Evolutionary conservation across 2,888 invertebrate genomes (phyloP).

Genomic region (Noctua pronuba): DNA sequence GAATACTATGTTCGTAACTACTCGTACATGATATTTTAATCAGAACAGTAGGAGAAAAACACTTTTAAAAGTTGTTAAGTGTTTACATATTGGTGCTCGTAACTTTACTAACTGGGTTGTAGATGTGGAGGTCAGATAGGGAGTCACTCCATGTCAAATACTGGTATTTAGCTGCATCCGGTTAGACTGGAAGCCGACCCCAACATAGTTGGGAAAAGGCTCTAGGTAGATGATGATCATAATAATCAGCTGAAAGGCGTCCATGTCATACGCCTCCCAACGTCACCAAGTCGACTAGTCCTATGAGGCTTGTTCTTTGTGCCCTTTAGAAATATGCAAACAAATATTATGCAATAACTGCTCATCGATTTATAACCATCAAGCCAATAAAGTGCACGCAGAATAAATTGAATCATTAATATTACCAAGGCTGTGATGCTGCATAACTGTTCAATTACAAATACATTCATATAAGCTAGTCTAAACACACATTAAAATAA

Average conservation of each 20-base stretch:
- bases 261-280: not conserved
- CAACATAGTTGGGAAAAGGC: not conserved
- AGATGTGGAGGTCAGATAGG: not conserved
- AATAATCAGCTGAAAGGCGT: not conserved
- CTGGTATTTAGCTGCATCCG: not conserved
- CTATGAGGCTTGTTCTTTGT: not conserved
- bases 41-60: too few relatives aligned
- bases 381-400: slow-evolving; percentile 14
- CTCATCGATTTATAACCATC: slow-evolving; percentile 33
- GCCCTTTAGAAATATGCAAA: not conserved
- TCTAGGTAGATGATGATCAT: not conserved
- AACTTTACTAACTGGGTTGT: too few relatives aligned
- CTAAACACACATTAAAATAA: slow-evolving; percentile 24
- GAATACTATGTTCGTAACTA: too few relatives aligned
- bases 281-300: not conserved
- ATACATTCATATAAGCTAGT: not conserved
- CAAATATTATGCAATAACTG: slow-evolving; percentile 24
- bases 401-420: slow-evolving; percentile 27
- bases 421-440: slow-evolving; percentile 37
- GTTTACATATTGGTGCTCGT: too few relatives aligned
- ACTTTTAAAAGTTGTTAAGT: too few relatives aligned
- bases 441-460: slow-evolving; percentile 6
- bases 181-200: not conserved
- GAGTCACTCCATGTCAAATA: not conserved
- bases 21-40: too few relatives aligned